Evolutionary conservation across 1,140 invertebrate genomes (phyloP).

Genomic region (Orius insidiosus): DNA sequence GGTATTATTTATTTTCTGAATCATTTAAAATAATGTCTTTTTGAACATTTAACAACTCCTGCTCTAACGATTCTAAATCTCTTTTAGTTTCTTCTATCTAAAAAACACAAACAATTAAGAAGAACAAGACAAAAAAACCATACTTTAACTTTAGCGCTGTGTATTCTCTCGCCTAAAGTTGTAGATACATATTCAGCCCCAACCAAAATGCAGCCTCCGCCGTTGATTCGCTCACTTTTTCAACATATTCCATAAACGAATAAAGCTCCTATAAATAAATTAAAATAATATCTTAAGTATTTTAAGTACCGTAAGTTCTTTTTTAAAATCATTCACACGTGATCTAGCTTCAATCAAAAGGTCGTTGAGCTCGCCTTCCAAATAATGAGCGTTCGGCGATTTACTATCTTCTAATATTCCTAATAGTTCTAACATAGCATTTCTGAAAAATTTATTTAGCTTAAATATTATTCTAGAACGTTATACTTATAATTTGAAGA

Average conservation of each 20-base stretch:
- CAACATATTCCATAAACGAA: conserved; percentile 18
- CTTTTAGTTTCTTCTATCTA: background rate
- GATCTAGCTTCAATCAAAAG: too few relatives aligned
- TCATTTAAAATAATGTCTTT: background rate
- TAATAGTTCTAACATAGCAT: too few relatives aligned
- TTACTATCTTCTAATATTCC: too few relatives aligned
- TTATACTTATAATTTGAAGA: background rate
- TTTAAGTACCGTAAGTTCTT: background rate
- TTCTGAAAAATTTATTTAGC: background rate
- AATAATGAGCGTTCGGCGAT: too few relatives aligned
- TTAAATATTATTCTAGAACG: background rate
- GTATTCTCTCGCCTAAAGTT: conserved; percentile 16
- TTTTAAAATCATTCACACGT: too few relatives aligned
- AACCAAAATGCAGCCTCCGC: conserved; percentile 17
- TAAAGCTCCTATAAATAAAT: conserved; percentile 17
- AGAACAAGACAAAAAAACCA: background rate
- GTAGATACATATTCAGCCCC: conserved; percentile 17
- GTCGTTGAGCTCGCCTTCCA: too few relatives aligned
- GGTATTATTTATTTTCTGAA: too few relatives aligned
- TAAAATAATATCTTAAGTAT: conserved; percentile 1
- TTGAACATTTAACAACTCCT: background rate
- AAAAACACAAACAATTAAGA: background rate
- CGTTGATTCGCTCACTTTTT: conserved; percentile 16
- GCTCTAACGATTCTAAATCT: background rate
- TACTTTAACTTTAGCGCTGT: conserved; percentile 13